These are phyloP conservation scores for Nasua narica DNA, from an alignment of 2,797 vertebrate genomes.

Conservation along the genomic window DNA sequence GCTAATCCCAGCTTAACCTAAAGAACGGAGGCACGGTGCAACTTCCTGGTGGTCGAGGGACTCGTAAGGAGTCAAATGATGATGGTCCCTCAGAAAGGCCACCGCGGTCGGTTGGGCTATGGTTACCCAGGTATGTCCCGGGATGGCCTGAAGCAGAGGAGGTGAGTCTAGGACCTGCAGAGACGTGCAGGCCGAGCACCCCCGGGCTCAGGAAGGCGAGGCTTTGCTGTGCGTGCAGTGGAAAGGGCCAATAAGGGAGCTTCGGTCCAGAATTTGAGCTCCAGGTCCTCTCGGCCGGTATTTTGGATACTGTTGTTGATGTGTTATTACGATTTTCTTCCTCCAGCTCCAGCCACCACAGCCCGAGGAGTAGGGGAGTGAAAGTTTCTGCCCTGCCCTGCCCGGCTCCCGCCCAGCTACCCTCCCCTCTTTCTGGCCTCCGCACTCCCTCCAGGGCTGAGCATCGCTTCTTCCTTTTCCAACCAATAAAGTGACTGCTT, in stretches of 20 bases:
- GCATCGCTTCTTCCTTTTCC: neutral
- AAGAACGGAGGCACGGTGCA: neutral
- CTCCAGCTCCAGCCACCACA: neutral
- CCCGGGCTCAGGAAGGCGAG: neutral
- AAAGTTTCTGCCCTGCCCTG: neutral
- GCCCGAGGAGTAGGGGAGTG: neutral
- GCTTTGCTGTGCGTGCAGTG: neutral
- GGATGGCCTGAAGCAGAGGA: neutral
- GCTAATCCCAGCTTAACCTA: neutral
- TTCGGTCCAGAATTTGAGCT: neutral
- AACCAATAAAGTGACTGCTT: constrained; percentile 68
- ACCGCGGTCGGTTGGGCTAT: rapidly evolving
- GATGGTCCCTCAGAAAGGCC: neutral
- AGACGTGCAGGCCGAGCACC: neutral
- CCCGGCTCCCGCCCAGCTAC: neutral
- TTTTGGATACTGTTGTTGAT: neutral
- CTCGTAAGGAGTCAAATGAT: neutral
- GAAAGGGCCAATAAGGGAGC: rapidly evolving
- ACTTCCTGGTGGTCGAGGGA: neutral
- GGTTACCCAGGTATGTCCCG: neutral
- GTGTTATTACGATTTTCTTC: neutral
- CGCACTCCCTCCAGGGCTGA: neutral
- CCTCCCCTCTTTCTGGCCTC: neutral
- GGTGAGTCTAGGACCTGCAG: neutral
- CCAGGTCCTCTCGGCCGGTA: neutral